Conservation (phyloP, 2,888 invertebrate genomes). For the Erebia ligea region DNA sequence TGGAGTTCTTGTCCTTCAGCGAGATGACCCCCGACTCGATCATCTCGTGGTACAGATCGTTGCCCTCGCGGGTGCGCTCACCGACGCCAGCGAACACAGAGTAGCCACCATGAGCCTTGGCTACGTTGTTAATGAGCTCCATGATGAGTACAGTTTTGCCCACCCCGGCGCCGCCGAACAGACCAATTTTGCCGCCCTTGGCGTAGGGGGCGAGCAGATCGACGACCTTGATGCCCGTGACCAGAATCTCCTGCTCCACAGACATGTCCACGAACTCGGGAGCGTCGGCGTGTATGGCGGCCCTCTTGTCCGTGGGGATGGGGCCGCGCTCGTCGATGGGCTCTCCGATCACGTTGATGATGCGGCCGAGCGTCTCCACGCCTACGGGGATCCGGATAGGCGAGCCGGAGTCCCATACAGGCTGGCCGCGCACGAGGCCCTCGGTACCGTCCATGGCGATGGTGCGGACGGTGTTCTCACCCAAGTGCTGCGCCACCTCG, state of each 20-base stretch:
- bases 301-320: conserved; percentile 88
- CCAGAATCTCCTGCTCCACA: conserved; percentile 94
- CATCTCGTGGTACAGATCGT: conserved; percentile 98
- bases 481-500: conserved; percentile 96
- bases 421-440: conserved; percentile 93
- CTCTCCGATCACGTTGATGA: conserved; percentile 96
- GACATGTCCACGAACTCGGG: conserved; percentile 96
- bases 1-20: conserved; percentile 93
- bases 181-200: conserved; percentile 97
- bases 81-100: conserved; percentile 98
- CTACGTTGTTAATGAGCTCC: conserved; percentile 98
- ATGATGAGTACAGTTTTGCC: conserved; percentile 98
- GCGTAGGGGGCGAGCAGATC: conserved; percentile 96
- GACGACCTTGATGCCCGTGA: conserved; percentile 97
- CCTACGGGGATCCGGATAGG: conserved; percentile 97
- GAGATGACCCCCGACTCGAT: conserved; percentile 97
- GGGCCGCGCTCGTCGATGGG: conserved; percentile 96
- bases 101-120: conserved; percentile 98
- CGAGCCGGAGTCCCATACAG: conserved; percentile 91
- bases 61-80: conserved; percentile 98
- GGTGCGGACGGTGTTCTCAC: conserved; percentile 94
- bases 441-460: conserved; percentile 99
- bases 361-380: conserved; percentile 94
- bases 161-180: conserved; percentile 97
- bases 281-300: conserved; percentile 95